A percentile compares a stretch with the other conserved stretches of the same genome.
These are phyloP conservation scores for Pogonomyrmex barbatus DNA, from an alignment of 1,140 invertebrate genomes.

Conservation along the genomic window DNA sequence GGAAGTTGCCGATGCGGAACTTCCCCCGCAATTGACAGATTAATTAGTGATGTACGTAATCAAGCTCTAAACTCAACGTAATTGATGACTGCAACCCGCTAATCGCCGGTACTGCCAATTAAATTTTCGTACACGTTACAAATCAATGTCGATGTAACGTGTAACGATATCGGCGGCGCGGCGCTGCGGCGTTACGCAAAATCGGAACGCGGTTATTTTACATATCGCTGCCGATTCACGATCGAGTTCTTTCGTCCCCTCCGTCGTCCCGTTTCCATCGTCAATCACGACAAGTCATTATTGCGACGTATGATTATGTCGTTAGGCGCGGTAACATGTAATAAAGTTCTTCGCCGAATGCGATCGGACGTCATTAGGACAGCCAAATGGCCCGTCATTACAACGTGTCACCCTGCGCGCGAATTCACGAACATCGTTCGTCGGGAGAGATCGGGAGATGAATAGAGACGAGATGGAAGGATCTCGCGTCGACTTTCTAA, in stretches of 20 bases:
- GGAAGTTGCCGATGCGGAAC: constrained; percentile 47
- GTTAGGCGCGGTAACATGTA: constrained; percentile 44
- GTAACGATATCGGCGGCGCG: neutral
- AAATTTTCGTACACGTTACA: constrained; percentile 44
- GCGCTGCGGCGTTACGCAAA: neutral
- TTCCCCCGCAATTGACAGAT: constrained; percentile 53
- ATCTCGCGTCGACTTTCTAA: constrained; percentile 35
- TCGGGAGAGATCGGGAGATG: neutral
- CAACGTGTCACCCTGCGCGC: neutral
- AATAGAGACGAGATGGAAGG: neutral
- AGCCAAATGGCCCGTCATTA: constrained; percentile 59
- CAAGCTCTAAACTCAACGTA: constrained; percentile 46
- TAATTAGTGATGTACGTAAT: constrained; percentile 56
- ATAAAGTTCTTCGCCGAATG: constrained; percentile 41
- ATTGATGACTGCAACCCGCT: constrained; percentile 40
- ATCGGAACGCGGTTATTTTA: neutral
- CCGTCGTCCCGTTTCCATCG: neutral
- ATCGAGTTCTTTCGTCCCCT: neutral
- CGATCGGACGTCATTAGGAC: constrained; percentile 49
- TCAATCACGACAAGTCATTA: constrained; percentile 29
- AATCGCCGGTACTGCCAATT: constrained; percentile 47
- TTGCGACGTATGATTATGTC: constrained; percentile 51
- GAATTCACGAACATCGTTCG: constrained; percentile 19
- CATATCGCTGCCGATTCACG: neutral
- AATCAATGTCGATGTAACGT: constrained; percentile 1